Base-by-base conservation (phyloP, 2,888 invertebrate genomes). In the Leptopterna dolabrata region DNA sequence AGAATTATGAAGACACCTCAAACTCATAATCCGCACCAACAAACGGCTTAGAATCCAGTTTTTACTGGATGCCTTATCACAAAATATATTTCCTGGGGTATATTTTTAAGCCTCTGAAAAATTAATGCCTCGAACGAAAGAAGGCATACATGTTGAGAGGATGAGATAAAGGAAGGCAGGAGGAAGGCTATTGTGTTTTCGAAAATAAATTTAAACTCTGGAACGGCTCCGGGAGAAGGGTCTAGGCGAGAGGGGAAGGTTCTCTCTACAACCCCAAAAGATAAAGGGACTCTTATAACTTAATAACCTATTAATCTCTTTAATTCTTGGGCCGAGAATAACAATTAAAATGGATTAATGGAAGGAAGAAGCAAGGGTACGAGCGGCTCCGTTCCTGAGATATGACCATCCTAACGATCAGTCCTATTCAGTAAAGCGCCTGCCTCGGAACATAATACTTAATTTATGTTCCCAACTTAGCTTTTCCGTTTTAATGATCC, bases 251-350 rank as follows among this genome's bases (percentile, higher is more conserved):
- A 27, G 71, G 30, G 16, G 41, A 41, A 76, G 27, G 27, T 24
- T 27, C 78, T 19, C 45, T n/a, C 43, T 45, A 41, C 41, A 41
- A 78, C n/a, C 78, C 70, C 41, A 36, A 83, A 83, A 83, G 83
- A 83, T 83, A 70, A 70, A 83, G 70, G 63, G 81, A 70, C 83
- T 70, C 83, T 63, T 83, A 70, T 63, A 70, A 83, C 83, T 83
- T 70, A 70, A 70, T 83, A 83, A 83, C 83, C 83, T 83, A 70
- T 83, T 83, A 83, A 83, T 83, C 83, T 83, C 70, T 70, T 83
- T 83, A 83, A 83, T 83, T 83, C 83, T 70, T 63, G 41, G 81
- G 81, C 81, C 70, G 83, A 63, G 83, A 70, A 83, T 70, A 55
- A 63, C 83, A 70, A 83, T 83, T 83, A 83, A 83, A 83, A 63